Evolutionary conservation across 2,797 vertebrate genomes (phyloP).

Genomic region (Malacoctenus gilli): DNA sequence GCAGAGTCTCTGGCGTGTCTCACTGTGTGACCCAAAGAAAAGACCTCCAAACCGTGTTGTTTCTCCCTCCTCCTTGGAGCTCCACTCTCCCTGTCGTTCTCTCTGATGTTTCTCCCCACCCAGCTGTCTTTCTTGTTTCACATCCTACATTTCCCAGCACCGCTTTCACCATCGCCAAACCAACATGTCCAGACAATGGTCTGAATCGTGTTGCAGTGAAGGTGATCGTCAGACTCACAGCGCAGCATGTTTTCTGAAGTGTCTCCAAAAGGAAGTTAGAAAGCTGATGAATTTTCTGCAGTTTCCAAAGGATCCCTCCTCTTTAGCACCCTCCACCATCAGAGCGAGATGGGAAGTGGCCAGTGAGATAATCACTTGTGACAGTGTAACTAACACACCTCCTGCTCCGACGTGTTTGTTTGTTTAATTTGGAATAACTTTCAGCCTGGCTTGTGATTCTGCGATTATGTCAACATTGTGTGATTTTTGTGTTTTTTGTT

Average conservation of each 20-base stretch:
- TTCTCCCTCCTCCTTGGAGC: background rate
- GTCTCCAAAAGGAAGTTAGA: constrained; percentile 2
- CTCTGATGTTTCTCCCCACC: background rate
- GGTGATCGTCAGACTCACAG: constrained; percentile 13
- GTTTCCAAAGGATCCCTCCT: no score
- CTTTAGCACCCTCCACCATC: no score
- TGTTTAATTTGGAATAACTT: constrained; percentile 1
- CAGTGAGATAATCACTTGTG: no score
- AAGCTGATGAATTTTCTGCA: no score
- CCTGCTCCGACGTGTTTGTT: constrained; percentile 8
- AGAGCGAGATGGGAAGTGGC: no score
- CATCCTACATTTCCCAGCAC: constrained; percentile 57
- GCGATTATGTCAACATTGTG: no score
- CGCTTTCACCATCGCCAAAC: constrained; percentile 22
- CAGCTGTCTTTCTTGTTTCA: background rate
- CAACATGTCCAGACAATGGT: constrained; percentile 43
- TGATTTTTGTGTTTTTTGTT: no score
- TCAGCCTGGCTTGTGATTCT: constrained; percentile 19
- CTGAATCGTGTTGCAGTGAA: constrained; percentile 19
- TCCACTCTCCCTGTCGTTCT: background rate
- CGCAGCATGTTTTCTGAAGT: constrained; percentile 2
- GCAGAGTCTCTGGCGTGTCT: background rate
- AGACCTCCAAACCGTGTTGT: background rate
- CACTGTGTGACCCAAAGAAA: constrained; percentile 1
- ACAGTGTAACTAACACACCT: no score